Evolutionary conservation across 2,888 invertebrate species (phyloP), one percentile per base, ranked within the genome.

Genomic region (Thereva unica): DNA sequence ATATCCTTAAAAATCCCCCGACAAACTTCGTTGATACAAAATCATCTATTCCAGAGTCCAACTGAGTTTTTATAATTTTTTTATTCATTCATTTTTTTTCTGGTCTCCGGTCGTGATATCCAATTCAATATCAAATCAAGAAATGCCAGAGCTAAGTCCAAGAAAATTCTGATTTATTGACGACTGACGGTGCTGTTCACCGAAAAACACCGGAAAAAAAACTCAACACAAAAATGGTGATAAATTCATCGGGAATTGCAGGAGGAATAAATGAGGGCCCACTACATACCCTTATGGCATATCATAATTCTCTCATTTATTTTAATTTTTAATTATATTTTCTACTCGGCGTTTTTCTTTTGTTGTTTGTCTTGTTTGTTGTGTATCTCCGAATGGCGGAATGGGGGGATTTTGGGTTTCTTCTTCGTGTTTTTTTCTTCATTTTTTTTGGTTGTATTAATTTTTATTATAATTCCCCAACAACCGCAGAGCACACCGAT

Each of bases 101-200:
- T 5, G 10, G 23, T 23, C 23, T 23, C 23, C 23, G 23, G 23
- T 23, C 23, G 23, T 23, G 23, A 23, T 23, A 23, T n/a, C 10
- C 12, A 12, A 38, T 59, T 49, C 47, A 12, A 23, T 49, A 49
- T 59, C 59, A 23, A 23, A 23, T 23, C 23, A 23, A 23, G 47
- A 38, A 47, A 59, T 38, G 47, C 61, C 23, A 10, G n/a, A n/a
- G 55, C 55, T 55, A 61, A 50, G 40, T 61, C 61, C 12, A 37
- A 41, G 61, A 61, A 23, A 61, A 50, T 61, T 61, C 61, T 61
- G 61, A 61, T 61, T 61, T 61, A 61, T 61, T 61, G 61, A 50
- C 41, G 50, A 41, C 50, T 61, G 61, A 61, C 61, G 61, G 50
- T 50, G 41, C 40, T 61, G 41, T 61, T 41, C 23, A 50, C 61